Conservation (phyloP, 92 coral and sea anemone genomes). For the Paramuricea clavata region DNA sequence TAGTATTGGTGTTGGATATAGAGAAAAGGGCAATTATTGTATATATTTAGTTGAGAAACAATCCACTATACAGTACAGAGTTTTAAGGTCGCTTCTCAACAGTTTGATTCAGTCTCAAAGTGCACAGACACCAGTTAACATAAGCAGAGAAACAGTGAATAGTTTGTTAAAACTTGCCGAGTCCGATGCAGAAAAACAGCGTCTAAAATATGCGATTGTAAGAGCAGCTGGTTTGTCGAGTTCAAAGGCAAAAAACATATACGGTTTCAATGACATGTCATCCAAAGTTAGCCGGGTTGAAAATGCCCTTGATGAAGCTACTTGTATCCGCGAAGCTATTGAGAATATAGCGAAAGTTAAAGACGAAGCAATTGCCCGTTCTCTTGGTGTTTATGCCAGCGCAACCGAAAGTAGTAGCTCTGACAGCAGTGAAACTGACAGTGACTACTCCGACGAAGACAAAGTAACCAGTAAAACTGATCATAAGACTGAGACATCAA, state of each 20-base stretch:
- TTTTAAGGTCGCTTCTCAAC: conserved; percentile 53
- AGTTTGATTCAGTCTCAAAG: conserved; percentile 34
- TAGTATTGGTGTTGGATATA: conserved; percentile 38
- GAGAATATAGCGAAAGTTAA: conserved; percentile 48
- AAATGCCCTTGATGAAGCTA: conserved; percentile 57
- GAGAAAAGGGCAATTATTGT: conserved; percentile 40
- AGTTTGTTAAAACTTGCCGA: conserved; percentile 44
- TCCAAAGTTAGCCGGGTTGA: conserved; percentile 19
- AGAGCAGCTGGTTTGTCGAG: conserved; percentile 43
- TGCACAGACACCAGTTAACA: not conserved
- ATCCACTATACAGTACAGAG: conserved; percentile 9
- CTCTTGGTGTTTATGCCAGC: not conserved
- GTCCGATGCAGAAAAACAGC: conserved; percentile 28
- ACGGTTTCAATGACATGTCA: conserved; percentile 42
- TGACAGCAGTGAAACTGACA: conserved; percentile 1
- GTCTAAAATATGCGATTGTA: conserved; percentile 27
- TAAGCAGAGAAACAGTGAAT: conserved; percentile 28
- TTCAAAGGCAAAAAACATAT: conserved; percentile 24
- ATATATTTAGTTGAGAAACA: conserved; percentile 57
- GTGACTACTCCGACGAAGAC: not conserved
- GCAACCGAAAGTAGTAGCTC: conserved; percentile 18
- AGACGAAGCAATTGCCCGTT: conserved; percentile 39
- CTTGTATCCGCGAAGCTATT: conserved; percentile 55
- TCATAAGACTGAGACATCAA: not conserved
- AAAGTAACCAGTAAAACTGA: not conserved